Evolutionary conservation across 2,888 invertebrate species (phyloP).

Genomic region (Macaria liturata): DNA sequence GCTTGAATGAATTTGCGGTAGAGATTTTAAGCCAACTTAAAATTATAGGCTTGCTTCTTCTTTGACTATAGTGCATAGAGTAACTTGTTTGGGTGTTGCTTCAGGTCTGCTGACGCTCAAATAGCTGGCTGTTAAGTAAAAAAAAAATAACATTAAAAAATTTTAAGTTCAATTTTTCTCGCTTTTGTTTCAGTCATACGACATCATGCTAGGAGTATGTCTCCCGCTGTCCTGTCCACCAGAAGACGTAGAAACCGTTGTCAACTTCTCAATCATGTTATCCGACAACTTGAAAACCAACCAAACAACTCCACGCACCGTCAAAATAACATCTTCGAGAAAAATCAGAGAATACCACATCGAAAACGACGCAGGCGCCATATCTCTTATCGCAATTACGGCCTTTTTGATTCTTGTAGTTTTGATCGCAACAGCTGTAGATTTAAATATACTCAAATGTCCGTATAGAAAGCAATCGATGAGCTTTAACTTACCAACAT

Average conservation of each 20-base stretch:
- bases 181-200: slow-evolving; percentile 55
- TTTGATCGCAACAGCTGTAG: slow-evolving; percentile 70
- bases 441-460: slow-evolving; percentile 63
- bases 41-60: too few species aligned
- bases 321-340: slow-evolving; percentile 56
- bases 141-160: too few species aligned
- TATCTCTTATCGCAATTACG: slow-evolving; percentile 55
- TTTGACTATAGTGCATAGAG: too few species aligned
- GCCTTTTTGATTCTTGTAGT: slow-evolving; percentile 55
- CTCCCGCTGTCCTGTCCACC: slow-evolving; percentile 71
- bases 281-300: slow-evolving; percentile 68
- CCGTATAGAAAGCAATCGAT: slow-evolving; percentile 53
- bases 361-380: slow-evolving; percentile 55
- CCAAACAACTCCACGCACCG: slow-evolving; percentile 58
- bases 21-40: too few species aligned
- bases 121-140: too few species aligned
- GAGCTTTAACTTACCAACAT: slow-evolving; percentile 67
- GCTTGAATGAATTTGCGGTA: too few species aligned
- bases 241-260: slow-evolving; percentile 67
- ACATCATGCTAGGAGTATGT: slow-evolving; percentile 71
- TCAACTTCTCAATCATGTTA: slow-evolving; percentile 76
- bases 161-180: too few species aligned
- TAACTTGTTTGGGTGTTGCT: too few species aligned
- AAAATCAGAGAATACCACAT: slow-evolving; percentile 55
- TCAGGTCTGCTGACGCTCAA: too few species aligned